These are phyloP conservation scores for Pterostichus madidus DNA, from an alignment of 2,888 invertebrate species.

Conservation along the genomic window DNA sequence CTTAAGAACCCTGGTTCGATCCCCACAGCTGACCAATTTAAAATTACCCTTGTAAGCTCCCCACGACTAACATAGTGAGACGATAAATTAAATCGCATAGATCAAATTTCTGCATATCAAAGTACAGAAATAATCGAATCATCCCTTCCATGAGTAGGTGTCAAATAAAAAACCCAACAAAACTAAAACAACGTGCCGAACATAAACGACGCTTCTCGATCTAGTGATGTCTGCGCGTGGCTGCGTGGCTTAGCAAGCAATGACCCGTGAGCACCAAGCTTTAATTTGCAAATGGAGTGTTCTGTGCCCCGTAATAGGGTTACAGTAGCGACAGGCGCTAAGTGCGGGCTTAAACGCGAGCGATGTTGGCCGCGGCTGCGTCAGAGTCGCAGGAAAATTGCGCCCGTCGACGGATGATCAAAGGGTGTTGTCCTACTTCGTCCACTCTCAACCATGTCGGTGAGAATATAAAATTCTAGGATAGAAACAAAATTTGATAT, in stretches of 20 bases:
- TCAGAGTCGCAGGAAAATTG: slow-evolving; percentile 32
- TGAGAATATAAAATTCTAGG: neutral
- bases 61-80: too few relatives aligned
- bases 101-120: too few relatives aligned
- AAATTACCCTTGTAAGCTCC: too few relatives aligned
- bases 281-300: slow-evolving; percentile 76
- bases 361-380: slow-evolving; percentile 1
- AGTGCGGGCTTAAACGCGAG: slow-evolving; percentile 60
- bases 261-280: slow-evolving; percentile 75
- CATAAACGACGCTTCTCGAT: slow-evolving; percentile 39
- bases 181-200: slow-evolving; percentile 21
- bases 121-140: too few relatives aligned
- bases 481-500: too few relatives aligned
- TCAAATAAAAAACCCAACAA: neutral
- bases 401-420: slow-evolving; percentile 46
- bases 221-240: slow-evolving; percentile 1
- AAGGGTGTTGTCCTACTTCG: slow-evolving; percentile 26
- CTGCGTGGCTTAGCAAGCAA: slow-evolving; percentile 49
- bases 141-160: too few relatives aligned
- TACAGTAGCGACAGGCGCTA: slow-evolving; percentile 61
- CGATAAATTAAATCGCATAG: too few relatives aligned
- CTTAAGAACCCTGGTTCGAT: too few relatives aligned
- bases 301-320: slow-evolving; percentile 57
- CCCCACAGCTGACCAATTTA: too few relatives aligned
- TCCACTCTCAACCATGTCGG: neutral